Conservation (phyloP, 2,888 invertebrate genomes). For the Cistogaster globosa region DNA sequence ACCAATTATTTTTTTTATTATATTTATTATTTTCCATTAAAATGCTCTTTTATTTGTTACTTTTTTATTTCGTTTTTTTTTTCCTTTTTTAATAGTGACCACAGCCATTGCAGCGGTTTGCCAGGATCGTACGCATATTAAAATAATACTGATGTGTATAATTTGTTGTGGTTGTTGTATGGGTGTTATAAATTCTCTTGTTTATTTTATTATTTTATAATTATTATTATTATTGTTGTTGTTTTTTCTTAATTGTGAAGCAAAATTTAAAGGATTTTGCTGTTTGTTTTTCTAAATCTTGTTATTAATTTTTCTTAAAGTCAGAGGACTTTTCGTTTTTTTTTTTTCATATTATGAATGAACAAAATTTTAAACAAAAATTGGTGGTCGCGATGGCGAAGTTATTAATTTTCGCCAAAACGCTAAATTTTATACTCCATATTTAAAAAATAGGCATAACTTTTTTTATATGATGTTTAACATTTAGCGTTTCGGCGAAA, state of each 20-base stretch:
- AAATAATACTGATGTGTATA: conserved; percentile 58
- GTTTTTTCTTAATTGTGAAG: background rate
- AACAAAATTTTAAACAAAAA: too few relatives aligned
- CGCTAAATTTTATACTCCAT: too few relatives aligned
- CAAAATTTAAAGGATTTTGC: background rate
- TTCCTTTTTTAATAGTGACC: conserved; percentile 45
- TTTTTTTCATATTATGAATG: too few relatives aligned
- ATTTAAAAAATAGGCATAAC: too few relatives aligned
- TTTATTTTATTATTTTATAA: conserved; percentile 30
- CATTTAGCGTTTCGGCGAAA: too few relatives aligned
- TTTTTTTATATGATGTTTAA: too few relatives aligned
- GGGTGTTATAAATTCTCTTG: conserved; percentile 44
- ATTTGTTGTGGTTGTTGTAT: conserved; percentile 60
- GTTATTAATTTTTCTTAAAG: too few relatives aligned
- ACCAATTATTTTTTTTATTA: background rate
- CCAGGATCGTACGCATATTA: conserved; percentile 54
- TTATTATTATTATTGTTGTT: background rate
- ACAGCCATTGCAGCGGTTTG: conserved; percentile 58
- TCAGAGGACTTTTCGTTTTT: too few relatives aligned
- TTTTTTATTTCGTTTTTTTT: background rate
- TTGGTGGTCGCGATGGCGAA: too few relatives aligned
- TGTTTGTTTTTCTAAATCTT: too few relatives aligned
- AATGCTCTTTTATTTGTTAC: background rate
- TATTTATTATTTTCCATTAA: background rate
- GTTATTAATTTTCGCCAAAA: too few relatives aligned